phyloP scores from a whole-genome alignment of 1,140 invertebrate genomes.

The Lordiphosa clarofinis region DNA sequence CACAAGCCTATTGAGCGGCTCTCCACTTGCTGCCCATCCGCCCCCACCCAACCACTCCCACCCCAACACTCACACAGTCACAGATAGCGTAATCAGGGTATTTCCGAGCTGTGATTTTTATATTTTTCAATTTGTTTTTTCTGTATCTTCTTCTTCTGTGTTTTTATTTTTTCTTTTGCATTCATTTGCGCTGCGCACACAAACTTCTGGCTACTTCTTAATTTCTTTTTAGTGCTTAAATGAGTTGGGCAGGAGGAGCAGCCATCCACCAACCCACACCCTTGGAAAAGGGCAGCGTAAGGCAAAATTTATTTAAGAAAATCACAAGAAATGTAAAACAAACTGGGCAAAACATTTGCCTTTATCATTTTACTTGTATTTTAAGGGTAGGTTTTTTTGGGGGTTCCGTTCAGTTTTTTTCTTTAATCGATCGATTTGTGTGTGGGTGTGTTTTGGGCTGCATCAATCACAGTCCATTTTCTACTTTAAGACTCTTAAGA shows the following conservation, averaged over 20 bases:
- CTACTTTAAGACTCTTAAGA: not conserved
- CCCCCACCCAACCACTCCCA: constrained; percentile 1
- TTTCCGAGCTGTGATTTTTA: constrained; percentile 77
- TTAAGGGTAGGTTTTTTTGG: constrained; percentile 51
- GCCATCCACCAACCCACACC: not conserved
- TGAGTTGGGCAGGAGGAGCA: constrained; percentile 38
- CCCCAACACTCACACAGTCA: constrained; percentile 34
- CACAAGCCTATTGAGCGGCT: constrained; percentile 50
- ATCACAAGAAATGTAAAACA: constrained; percentile 73
- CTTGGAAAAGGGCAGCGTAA: constrained; percentile 29
- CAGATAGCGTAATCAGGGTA: constrained; percentile 76
- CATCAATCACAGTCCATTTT: constrained; percentile 67
- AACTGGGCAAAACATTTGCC: constrained; percentile 62
- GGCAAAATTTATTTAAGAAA: constrained; percentile 73
- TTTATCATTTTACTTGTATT: constrained; percentile 46
- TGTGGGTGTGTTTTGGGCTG: constrained; percentile 8
- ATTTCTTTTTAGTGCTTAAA: constrained; percentile 75
- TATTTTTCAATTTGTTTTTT: constrained; percentile 70
- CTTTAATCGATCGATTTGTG: constrained; percentile 61
- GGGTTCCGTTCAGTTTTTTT: constrained; percentile 23
- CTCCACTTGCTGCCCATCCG: not conserved
- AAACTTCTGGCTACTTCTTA: constrained; percentile 55
- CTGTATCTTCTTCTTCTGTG: constrained; percentile 24
- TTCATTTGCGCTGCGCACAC: constrained; percentile 12
- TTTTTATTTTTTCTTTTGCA: constrained; percentile 20